Conservation (phyloP, 2,888 invertebrate genomes). For the Hermodice carunculata region DNA sequence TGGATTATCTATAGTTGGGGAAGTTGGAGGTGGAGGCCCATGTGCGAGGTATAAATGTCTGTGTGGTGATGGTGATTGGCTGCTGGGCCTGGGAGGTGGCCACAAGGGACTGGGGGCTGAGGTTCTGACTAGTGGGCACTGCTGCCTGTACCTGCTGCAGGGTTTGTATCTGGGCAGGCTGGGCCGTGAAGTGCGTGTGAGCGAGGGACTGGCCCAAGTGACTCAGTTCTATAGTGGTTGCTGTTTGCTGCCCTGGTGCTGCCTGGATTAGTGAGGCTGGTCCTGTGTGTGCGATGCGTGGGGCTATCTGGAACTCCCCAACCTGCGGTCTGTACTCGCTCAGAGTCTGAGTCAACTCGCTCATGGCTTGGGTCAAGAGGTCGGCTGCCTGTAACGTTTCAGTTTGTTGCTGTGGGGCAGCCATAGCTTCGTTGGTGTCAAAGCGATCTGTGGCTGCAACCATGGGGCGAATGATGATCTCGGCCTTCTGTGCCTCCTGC, state of each 20-base stretch:
- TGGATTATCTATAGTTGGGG: neutral
- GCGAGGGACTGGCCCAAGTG: slow-evolving; percentile 4
- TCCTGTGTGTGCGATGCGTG: slow-evolving; percentile 28
- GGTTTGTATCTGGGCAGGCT: neutral
- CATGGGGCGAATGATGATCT: too few relatives aligned
- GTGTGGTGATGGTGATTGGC: neutral
- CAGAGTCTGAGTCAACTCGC: slow-evolving; percentile 66
- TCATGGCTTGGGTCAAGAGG: slow-evolving; percentile 71
- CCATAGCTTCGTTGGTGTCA: too few relatives aligned
- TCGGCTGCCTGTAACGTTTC: slow-evolving; percentile 56
- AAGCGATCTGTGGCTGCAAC: too few relatives aligned
- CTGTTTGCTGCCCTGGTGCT: too few relatives aligned
- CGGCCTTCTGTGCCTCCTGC: too few relatives aligned
- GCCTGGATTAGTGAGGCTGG: too few relatives aligned
- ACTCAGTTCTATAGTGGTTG: slow-evolving; percentile 14
- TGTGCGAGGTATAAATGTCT: slow-evolving; percentile 6
- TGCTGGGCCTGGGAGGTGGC: neutral
- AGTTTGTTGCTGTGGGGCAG: too few relatives aligned
- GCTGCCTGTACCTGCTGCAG: neutral
- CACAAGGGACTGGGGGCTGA: neutral
- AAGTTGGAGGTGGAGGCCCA: slow-evolving; percentile 5
- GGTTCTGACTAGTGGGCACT: too few relatives aligned
- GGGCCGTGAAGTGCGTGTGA: neutral
- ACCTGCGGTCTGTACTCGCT: slow-evolving; percentile 49
- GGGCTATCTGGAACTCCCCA: slow-evolving; percentile 35